Conservation (phyloP, 1,140 invertebrate genomes). For the Lepidurus arcticus region DNA sequence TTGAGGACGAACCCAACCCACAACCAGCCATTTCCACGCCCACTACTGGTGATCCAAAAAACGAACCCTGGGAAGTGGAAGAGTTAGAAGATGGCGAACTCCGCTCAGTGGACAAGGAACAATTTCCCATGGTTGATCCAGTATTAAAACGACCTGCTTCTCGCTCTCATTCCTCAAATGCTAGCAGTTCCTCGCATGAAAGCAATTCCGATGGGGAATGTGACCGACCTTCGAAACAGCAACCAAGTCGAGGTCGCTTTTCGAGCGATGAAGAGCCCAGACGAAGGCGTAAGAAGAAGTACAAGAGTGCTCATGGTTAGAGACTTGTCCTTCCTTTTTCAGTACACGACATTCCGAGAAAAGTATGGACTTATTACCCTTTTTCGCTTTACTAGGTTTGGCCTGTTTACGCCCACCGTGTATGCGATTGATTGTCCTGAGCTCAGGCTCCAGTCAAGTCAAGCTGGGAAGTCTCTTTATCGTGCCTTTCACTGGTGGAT, state of each 20-base stretch:
- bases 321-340: neutral
- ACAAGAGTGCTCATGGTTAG: constrained; percentile 21
- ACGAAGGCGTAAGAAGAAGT: neutral
- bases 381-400: neutral
- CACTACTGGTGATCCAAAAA: neutral
- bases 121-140: constrained; percentile 12
- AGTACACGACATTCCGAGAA: neutral
- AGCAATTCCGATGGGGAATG: neutral
- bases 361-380: neutral
- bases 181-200: neutral
- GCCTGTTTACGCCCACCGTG: constrained; percentile 59
- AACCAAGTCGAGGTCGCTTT: neutral
- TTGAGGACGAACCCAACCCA: neutral
- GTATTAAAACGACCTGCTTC: neutral
- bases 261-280: neutral
- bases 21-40: neutral
- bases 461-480: constrained; percentile 72
- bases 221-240: neutral
- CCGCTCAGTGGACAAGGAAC: neutral
- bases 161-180: neutral
- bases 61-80: neutral
- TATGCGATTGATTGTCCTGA: constrained; percentile 75
- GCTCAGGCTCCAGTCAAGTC: constrained; percentile 56
- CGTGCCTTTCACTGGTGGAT: constrained; percentile 79
- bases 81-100: constrained; percentile 3